A percentile compares a stretch with the other conserved stretches of the same genome.
Conservation (phyloP, 1,140 invertebrate species). For the Anastatus disparis region DNA sequence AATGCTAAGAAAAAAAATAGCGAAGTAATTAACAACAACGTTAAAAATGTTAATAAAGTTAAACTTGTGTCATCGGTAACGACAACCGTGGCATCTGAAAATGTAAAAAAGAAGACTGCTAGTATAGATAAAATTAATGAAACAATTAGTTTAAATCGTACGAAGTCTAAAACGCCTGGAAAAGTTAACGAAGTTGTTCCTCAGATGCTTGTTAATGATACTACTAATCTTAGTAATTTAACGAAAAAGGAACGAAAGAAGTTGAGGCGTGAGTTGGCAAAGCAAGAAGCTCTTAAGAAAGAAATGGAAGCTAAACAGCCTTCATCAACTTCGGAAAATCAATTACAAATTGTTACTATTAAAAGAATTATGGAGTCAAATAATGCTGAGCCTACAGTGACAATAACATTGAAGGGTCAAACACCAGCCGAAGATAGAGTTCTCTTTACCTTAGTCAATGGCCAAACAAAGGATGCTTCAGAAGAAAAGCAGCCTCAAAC, state of each 20-base stretch:
- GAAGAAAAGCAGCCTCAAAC: slow-evolving; percentile 53
- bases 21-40: not conserved
- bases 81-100: not conserved
- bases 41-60: slow-evolving; percentile 21
- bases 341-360: slow-evolving; percentile 79
- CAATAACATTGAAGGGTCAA: slow-evolving; percentile 79
- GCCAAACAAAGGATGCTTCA: slow-evolving; percentile 70
- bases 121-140: slow-evolving; percentile 33
- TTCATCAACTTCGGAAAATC: slow-evolving; percentile 47
- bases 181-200: not conserved
- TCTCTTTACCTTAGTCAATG: slow-evolving; percentile 78
- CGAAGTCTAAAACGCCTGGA: slow-evolving; percentile 30
- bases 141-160: not conserved
- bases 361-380: slow-evolving; percentile 74
- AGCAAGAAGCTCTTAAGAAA: slow-evolving; percentile 51
- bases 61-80: slow-evolving; percentile 18
- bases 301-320: slow-evolving; percentile 48
- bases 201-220: not conserved
- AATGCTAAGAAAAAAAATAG: slow-evolving; percentile 37
- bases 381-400: slow-evolving; percentile 76
- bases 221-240: slow-evolving; percentile 45
- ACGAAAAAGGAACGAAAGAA: slow-evolving; percentile 64
- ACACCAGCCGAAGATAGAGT: slow-evolving; percentile 80
- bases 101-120: slow-evolving; percentile 39
- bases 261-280: slow-evolving; percentile 57